Conservation (phyloP, 2,888 invertebrate genomes). For the Tolmerus cingulatus region DNA sequence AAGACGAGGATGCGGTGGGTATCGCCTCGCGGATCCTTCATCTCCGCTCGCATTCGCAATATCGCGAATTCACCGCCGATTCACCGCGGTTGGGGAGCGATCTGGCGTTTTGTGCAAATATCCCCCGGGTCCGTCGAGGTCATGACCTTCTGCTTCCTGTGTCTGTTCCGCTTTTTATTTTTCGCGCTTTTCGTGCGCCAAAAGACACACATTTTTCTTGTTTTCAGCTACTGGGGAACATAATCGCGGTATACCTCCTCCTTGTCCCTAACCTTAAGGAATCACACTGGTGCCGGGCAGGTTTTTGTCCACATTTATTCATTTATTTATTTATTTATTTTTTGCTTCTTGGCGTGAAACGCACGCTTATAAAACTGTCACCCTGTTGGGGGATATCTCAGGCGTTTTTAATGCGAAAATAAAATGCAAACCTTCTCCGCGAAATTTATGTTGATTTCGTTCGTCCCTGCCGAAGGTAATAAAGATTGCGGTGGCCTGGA, state of each 20-base stretch:
- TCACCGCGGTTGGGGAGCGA: neutral
- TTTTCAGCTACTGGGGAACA: neutral
- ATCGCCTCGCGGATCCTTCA: neutral
- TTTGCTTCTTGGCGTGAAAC: neutral
- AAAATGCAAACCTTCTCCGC: neutral
- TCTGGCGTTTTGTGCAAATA: neutral
- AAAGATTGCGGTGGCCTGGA: neutral
- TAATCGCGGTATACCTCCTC: neutral
- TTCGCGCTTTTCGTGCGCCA: neutral
- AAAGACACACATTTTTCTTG: neutral
- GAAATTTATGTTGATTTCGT: conserved; percentile 7
- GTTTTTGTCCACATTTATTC: neutral
- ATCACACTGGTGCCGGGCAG: neutral
- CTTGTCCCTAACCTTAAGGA: neutral
- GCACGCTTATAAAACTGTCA: conserved; percentile 23
- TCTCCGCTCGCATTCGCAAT: neutral
- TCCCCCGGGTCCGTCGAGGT: neutral
- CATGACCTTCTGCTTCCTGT: neutral
- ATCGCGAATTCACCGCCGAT: neutral
- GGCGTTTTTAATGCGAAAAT: conserved; percentile 17
- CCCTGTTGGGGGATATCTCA: neutral
- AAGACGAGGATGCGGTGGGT: neutral
- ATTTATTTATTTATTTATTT: too few relatives aligned
- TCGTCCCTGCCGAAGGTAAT: neutral
- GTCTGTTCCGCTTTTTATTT: neutral